Conservation (phyloP, 2,797 vertebrate species). For the Gallinago solitaria region DNA sequence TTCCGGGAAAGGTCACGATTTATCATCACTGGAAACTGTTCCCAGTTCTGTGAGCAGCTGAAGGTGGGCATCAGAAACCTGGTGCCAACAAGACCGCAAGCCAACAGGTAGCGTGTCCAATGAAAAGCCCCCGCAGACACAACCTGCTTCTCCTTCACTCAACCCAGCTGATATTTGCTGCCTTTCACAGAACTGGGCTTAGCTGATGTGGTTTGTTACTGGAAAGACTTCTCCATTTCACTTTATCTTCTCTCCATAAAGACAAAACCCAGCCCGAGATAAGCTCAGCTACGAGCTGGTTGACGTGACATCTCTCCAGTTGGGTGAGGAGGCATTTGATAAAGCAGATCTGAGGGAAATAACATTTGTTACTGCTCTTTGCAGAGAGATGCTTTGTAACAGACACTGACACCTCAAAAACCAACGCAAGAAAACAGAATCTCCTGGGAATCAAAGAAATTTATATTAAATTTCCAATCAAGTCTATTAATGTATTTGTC, state of each 20-base stretch:
- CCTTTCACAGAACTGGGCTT: background rate
- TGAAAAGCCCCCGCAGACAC: background rate
- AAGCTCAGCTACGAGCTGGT: background rate
- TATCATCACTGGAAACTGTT: background rate
- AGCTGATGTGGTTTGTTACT: background rate
- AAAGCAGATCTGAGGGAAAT: background rate
- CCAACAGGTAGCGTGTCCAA: background rate
- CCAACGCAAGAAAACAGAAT: background rate
- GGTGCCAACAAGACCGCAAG: background rate
- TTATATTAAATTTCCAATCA: background rate
- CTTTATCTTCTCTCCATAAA: background rate
- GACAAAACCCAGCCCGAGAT: background rate
- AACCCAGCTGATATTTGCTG: background rate
- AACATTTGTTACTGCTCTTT: background rate
- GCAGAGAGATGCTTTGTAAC: background rate
- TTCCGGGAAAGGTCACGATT: background rate
- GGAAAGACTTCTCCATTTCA: background rate
- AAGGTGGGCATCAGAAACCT: background rate
- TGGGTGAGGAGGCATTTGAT: background rate
- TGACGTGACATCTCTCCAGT: background rate
- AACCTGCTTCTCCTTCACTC: background rate
- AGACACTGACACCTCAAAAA: background rate
- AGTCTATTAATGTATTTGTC: background rate
- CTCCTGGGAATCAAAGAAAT: background rate
- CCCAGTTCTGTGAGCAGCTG: background rate